Conservation (phyloP, 2,113 vertebrate genomes). For the Stegastes partitus region DNA sequence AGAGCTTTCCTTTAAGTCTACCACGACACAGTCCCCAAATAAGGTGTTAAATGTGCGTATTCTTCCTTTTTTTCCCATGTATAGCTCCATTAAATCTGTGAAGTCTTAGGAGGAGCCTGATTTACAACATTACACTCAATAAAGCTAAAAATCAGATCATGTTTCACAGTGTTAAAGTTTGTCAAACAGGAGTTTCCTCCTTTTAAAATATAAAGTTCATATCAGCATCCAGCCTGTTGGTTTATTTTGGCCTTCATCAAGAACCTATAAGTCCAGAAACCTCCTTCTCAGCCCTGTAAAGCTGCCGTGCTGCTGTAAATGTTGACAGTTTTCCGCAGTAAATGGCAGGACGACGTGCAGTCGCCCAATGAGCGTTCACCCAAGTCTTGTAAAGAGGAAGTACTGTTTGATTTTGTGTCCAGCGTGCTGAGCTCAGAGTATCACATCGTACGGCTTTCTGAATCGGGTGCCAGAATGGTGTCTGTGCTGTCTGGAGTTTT, state of each 20-base stretch:
- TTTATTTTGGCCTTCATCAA: constrained; percentile 11
- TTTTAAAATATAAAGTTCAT: constrained; percentile 1
- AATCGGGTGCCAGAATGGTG: constrained; percentile 38
- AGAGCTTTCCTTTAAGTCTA: background rate
- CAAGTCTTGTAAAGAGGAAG: constrained; percentile 51
- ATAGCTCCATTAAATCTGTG: background rate
- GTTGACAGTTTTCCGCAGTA: constrained; percentile 55
- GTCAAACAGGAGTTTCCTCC: background rate
- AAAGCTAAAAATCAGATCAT: background rate
- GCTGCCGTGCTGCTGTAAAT: constrained; percentile 36
- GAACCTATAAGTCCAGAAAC: constrained; percentile 19
- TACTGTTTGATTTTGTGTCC: constrained; percentile 60
- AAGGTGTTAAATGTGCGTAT: background rate
- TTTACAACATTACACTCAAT: background rate
- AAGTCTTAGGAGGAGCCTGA: background rate
- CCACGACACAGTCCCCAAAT: background rate
- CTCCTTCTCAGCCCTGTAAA: constrained; percentile 32
- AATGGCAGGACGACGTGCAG: constrained; percentile 19
- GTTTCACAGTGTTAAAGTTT: constrained; percentile 9
- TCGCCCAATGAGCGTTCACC: constrained; percentile 38
- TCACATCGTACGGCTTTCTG: background rate
- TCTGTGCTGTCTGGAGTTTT: constrained; percentile 35
- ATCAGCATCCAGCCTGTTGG: constrained; percentile 17
- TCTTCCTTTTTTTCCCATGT: background rate
- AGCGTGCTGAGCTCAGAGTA: background rate